Evolutionary conservation across 2,113 vertebrate species (phyloP), one percentile per base, ranked within the genome.

Genomic region (Elaphurus davidianus): DNA sequence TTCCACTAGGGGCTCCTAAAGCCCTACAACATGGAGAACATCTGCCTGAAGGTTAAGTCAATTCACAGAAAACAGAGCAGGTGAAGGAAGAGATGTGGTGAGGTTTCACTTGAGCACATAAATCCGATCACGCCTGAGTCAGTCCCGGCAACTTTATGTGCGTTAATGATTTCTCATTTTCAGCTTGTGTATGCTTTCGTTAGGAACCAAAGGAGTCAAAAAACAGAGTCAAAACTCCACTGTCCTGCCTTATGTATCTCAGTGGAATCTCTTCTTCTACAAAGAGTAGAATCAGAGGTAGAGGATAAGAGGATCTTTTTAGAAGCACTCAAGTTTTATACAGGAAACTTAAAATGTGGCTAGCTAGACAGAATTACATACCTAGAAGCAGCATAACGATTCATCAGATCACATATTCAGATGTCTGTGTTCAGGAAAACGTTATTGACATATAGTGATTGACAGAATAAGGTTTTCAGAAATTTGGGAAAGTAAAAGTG

Each of bases 361-460:
- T 95, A 12, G 21, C 12, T 60, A 30, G 28, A 27, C 27, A 12
- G 47, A 90, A 90, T 96, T 55, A 45, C 21, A 40, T 59, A 85
- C 11, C 0, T 25, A 84, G 14, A 95, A 50, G 33, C 55, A 74
- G 27, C 25, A 85, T 40, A 55, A 52, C 60, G 33, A 78, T 78
- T 36, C 19, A 60, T 33, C 64, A 88, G 84, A 85, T 62, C 21
- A 40, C 43, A 2, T 57, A 85, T 11, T 19, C 54, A 71, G 27
- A 91, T 64, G 11, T 74, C 95, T 96, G 64, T 85, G 43, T 43
- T 97, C 43, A 97, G 55, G 94, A 78, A 83, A 89, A 62, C 57
- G 67, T 64, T 89, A 74, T 50, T 97, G 84, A 60, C n/a, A 78
- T n/a, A 91, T 2, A 91, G 52, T 36, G 43, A 96, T 15, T 87